Evolutionary conservation across 2,113 vertebrate genomes (phyloP).

Genomic region (Cavia porcellus): DNA sequence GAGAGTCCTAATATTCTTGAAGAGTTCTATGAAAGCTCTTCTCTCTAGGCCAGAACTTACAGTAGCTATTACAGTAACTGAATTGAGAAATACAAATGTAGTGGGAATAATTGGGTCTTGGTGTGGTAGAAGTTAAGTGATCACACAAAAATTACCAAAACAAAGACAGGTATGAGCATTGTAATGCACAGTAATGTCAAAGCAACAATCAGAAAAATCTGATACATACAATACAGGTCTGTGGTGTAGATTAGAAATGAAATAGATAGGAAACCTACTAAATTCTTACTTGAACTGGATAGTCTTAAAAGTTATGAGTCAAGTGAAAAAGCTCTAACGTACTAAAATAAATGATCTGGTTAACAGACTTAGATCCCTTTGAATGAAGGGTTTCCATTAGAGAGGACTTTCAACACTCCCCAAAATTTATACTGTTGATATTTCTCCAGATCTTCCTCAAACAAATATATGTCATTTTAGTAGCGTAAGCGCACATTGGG

Average conservation of each 20-base stretch:
- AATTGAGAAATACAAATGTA: neutral
- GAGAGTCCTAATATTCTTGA: neutral
- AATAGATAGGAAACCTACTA: neutral
- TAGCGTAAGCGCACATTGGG: neutral
- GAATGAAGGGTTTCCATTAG: neutral
- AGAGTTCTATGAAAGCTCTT: neutral
- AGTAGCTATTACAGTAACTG: neutral
- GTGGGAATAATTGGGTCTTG: neutral
- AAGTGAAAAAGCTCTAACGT: neutral
- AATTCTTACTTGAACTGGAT: neutral
- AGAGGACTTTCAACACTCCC: neutral
- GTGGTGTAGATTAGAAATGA: neutral
- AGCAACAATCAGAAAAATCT: neutral
- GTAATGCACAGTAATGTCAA: neutral
- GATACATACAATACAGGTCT: fast-evolving
- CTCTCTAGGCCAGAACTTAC: neutral
- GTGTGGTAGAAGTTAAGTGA: neutral
- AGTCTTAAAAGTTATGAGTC: neutral
- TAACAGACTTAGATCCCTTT: neutral
- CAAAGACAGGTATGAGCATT: neutral
- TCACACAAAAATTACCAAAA: neutral
- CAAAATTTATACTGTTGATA: neutral
- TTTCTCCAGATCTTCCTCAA: neutral
- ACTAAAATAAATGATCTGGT: neutral
- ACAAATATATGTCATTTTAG: neutral